These are phyloP conservation scores for Emys orbicularis DNA, from an alignment of 2,797 vertebrate species.

Conservation along the genomic window DNA sequence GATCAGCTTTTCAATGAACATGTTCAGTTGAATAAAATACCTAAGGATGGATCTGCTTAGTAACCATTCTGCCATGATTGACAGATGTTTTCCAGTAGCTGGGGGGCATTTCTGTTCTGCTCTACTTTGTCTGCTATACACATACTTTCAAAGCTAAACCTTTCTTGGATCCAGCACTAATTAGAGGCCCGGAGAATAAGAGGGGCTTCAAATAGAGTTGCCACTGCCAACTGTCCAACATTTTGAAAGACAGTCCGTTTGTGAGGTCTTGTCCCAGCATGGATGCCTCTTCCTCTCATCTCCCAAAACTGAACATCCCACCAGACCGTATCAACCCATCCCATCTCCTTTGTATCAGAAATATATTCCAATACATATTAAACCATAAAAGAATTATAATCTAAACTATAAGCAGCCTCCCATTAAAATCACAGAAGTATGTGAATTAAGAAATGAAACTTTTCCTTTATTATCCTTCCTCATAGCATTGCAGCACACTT, in stretches of 20 bases:
- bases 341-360: background rate
- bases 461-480: background rate
- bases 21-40: background rate
- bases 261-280: background rate
- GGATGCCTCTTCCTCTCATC: background rate
- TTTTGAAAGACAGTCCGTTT: background rate
- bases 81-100: slow-evolving; percentile 36
- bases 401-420: background rate
- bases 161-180: slow-evolving; percentile 30
- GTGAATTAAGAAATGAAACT: background rate
- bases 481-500: background rate
- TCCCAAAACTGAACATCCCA: background rate
- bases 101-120: slow-evolving; percentile 21
- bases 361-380: background rate
- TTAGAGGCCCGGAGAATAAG: slow-evolving; percentile 17
- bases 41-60: background rate
- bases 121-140: slow-evolving; percentile 1
- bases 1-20: background rate
- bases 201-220: background rate
- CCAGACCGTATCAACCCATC: background rate
- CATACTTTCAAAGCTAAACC: slow-evolving; percentile 14
- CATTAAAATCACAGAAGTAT: background rate
- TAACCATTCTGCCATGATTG: slow-evolving; percentile 18
- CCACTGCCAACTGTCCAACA: background rate
- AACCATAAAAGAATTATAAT: background rate